Evolutionary conservation across 2,113 vertebrate genomes (phyloP).

Genomic region (Oophaga pumilio): DNA sequence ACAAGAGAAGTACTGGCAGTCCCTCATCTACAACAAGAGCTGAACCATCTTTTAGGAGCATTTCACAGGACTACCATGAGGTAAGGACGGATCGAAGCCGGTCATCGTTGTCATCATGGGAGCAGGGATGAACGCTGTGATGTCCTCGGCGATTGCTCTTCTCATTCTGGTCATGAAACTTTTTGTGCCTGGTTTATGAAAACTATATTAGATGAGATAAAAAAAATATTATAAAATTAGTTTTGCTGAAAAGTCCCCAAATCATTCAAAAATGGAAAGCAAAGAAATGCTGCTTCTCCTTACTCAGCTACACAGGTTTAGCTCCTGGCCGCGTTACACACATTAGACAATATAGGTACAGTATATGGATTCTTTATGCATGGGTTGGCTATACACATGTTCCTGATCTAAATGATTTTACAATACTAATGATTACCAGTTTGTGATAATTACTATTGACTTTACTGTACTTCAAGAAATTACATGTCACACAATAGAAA

Average conservation of each 20-base stretch:
- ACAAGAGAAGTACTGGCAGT: not conserved
- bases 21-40: not conserved
- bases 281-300: not conserved
- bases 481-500: too few relatives aligned
- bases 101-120: not conserved
- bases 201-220: not conserved
- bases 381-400: too few relatives aligned
- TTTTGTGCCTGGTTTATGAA: not conserved
- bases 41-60: not conserved
- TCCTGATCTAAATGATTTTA: too few relatives aligned
- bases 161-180: not conserved
- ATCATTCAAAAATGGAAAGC: not conserved
- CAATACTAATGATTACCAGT: too few relatives aligned
- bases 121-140: not conserved
- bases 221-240: not conserved
- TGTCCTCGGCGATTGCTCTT: not conserved
- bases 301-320: too few relatives aligned
- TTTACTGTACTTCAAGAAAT: too few relatives aligned
- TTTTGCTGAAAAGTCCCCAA: too few relatives aligned
- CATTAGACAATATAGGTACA: too few relatives aligned
- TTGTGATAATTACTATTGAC: too few relatives aligned
- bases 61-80: constrained; percentile 27
- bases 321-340: too few relatives aligned
- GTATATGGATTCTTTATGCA: too few relatives aligned
- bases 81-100: not conserved